Evolutionary conservation across 2,888 invertebrate species (phyloP), one percentile per base, ranked within the genome.

Genomic region (Drosophila multiciliata): DNA sequence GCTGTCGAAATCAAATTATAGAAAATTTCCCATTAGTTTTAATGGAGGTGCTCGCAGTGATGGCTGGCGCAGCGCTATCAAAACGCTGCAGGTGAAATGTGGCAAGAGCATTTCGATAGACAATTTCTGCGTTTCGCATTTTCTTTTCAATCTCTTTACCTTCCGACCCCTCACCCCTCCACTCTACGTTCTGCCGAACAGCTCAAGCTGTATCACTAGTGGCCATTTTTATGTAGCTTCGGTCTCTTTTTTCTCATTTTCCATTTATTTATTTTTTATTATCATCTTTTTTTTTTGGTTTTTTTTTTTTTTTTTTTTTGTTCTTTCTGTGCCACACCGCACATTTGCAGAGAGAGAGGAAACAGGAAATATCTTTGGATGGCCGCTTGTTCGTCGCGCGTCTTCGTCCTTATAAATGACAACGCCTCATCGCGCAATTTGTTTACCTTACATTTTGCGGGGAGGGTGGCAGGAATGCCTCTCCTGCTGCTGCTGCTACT

Each of bases 391-490:
- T 71, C 76, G 48, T 64, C 60, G 36, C 32, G 36, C 60, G 5
- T 57, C 70, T 33, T 38, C 60, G 52, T 66, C 53, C 73, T 87
- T 87, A 82, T 83, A 91, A 90, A 91, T 91, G 90, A 91, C 91
- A 91, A 87, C 85, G 92, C 89, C 90, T 91, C 92, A 92, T 90
- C 92, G 91, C 87, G 91, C 91, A 90, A 90, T 92, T 91, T 87
- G 87, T 90, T 90, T 91, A 84, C 85, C 91, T 90, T 83, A 74
- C 75, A 88, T 83, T 86, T 81, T 57, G 33, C 17, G 42, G 53
- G 52, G 52, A 33, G 73, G 67, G 69, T 55, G 63, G 60, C 58
- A 36, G 23, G 38, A 38, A 33, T 11, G 48, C 60, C 15, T 20
- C 20, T 12, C 20, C 42, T 20, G 6, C 11, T 52, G 48, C 35